phyloP scores from a whole-genome alignment of 2,797 vertebrate genomes.

The Cirrhinus molitorella region DNA sequence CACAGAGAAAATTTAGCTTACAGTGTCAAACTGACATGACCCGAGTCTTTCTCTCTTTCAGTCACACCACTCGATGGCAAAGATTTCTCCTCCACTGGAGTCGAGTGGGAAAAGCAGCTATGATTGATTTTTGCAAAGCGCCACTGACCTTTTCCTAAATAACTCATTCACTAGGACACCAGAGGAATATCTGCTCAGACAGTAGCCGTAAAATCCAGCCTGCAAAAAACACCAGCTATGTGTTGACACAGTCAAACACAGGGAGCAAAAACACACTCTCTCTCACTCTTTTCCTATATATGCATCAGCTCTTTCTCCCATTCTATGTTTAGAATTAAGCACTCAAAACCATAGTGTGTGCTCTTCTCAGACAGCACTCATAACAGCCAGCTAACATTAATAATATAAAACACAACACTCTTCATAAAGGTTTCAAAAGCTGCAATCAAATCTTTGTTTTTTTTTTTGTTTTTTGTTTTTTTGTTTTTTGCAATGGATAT shows the following conservation, averaged over 20 bases:
- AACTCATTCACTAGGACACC: constrained; percentile 21
- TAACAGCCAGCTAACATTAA: neutral
- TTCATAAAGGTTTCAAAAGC: neutral
- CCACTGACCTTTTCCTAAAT: constrained; percentile 50
- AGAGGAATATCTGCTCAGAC: constrained; percentile 1
- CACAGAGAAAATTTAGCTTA: constrained; percentile 24
- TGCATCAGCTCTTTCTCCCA: neutral
- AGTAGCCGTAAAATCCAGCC: neutral
- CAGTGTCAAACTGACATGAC: constrained; percentile 45
- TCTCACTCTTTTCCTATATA: neutral
- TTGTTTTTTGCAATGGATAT: too few relatives aligned
- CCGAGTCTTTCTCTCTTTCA: neutral
- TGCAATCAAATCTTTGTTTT: too few relatives aligned
- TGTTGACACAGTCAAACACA: neutral
- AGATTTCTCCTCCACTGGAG: neutral
- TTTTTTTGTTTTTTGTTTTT: too few relatives aligned
- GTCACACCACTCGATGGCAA: constrained; percentile 3
- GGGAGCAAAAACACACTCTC: neutral
- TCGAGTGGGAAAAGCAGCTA: constrained; percentile 22
- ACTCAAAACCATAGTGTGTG: neutral
- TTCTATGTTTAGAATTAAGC: neutral
- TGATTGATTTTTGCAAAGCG: constrained; percentile 40
- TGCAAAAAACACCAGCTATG: neutral
- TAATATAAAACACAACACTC: neutral
- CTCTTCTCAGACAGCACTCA: neutral